A percentile compares a stretch with the other conserved stretches of the same genome.
Conservation (phyloP, 30 jellyfish, hydroid and myxozoan species). For the Hydra vulgaris region DNA sequence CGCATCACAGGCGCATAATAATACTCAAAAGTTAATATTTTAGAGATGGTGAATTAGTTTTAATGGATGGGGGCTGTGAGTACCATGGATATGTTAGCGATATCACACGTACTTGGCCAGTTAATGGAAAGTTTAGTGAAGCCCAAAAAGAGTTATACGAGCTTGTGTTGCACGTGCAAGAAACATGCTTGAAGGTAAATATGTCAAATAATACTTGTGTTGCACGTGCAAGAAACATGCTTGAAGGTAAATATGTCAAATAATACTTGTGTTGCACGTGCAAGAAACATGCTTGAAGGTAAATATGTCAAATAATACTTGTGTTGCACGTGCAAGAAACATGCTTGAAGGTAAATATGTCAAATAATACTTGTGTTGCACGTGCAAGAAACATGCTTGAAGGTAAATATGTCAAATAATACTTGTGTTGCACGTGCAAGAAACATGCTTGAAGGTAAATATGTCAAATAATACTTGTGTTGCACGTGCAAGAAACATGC, state of each 20-base stretch:
- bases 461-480: too few relatives aligned
- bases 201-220: constrained; percentile 25
- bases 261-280: constrained; percentile 50
- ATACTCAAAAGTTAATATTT: too few relatives aligned
- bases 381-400: constrained; percentile 45
- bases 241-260: constrained; percentile 39
- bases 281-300: constrained; percentile 62
- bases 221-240: constrained; percentile 48
- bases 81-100: constrained; percentile 82
- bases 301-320: neutral
- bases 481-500: constrained; percentile 45
- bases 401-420: too few relatives aligned
- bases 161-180: constrained; percentile 66
- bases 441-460: constrained; percentile 52
- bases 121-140: constrained; percentile 54
- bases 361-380: constrained; percentile 34
- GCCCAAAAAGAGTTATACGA: constrained; percentile 60
- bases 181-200: constrained; percentile 50
- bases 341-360: constrained; percentile 49
- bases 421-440: constrained; percentile 64
- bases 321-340: constrained; percentile 58
- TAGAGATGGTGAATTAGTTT: constrained; percentile 79
- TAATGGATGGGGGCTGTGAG: constrained; percentile 97
- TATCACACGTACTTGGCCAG: constrained; percentile 94
- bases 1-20: too few relatives aligned